phyloP scores from a whole-genome alignment of 2,797 vertebrate genomes.

The Enteromius fasciolatus region DNA sequence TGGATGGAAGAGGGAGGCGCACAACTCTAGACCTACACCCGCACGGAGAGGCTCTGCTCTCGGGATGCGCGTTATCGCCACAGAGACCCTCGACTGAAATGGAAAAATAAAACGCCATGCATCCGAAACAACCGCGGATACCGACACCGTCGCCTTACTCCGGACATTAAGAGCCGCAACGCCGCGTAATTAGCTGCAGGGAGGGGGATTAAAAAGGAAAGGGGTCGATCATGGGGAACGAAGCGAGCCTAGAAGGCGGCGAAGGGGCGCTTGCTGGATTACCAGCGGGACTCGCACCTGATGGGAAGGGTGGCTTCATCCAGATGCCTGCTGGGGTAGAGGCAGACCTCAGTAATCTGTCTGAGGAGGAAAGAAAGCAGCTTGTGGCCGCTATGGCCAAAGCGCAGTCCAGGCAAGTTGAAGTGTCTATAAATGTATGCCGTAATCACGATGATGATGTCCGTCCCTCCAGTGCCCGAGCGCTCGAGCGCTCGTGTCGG shows the following conservation, averaged over 20 bases:
- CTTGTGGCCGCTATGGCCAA: constrained; percentile 91
- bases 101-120: constrained; percentile 64
- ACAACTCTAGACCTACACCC: constrained; percentile 64
- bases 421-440: constrained; percentile 66
- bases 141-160: constrained; percentile 56
- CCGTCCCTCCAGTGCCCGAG: constrained; percentile 22
- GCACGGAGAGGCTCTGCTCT: constrained; percentile 63
- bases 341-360: constrained; percentile 87
- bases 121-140: constrained; percentile 50
- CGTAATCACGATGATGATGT: constrained; percentile 6
- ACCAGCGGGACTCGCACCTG: constrained; percentile 81
- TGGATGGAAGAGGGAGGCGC: constrained; percentile 46
- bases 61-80: constrained; percentile 72
- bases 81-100: constrained; percentile 54
- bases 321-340: constrained; percentile 84
- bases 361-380: constrained; percentile 88
- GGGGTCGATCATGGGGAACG: constrained; percentile 91
- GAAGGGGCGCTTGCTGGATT: constrained; percentile 80
- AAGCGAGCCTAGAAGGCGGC: constrained; percentile 91
- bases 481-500: not conserved
- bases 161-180: constrained; percentile 64
- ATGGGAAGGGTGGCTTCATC: constrained; percentile 79
- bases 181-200: constrained; percentile 58
- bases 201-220: constrained; percentile 58
- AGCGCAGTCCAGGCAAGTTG: constrained; percentile 88